Evolutionary conservation across 2,888 invertebrate genomes (phyloP).

Genomic region (Scaptomyza polygonia): DNA sequence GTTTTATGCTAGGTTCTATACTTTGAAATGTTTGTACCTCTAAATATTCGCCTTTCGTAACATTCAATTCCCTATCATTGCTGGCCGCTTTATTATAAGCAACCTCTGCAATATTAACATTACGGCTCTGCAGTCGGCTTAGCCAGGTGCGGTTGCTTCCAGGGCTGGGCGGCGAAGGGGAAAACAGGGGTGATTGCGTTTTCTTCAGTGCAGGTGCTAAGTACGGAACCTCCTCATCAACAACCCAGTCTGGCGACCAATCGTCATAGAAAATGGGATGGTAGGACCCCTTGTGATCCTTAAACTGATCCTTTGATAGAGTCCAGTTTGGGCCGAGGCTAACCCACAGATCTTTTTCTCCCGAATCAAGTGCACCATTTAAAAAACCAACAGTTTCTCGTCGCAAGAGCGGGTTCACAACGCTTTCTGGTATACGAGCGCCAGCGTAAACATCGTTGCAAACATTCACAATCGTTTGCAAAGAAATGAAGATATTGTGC

Average conservation of each 20-base stretch:
- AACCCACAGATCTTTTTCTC: slow-evolving; percentile 98
- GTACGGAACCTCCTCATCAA: slow-evolving; percentile 89
- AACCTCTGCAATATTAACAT: slow-evolving; percentile 92
- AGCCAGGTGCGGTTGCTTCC: slow-evolving; percentile 86
- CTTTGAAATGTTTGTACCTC: slow-evolving; percentile 87
- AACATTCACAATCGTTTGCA: slow-evolving; percentile 98
- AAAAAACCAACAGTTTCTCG: slow-evolving; percentile 96
- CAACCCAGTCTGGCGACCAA: slow-evolving; percentile 95
- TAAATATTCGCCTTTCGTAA: slow-evolving; percentile 96
- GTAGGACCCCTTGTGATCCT: slow-evolving; percentile 94
- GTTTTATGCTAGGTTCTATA: neutral
- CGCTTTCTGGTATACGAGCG: slow-evolving; percentile 91
- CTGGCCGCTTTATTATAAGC: slow-evolving; percentile 97
- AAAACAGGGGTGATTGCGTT: slow-evolving; percentile 29
- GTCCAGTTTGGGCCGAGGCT: slow-evolving; percentile 98
- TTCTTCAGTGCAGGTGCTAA: slow-evolving; percentile 79
- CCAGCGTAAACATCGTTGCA: slow-evolving; percentile 94
- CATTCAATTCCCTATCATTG: slow-evolving; percentile 98
- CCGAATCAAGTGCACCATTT: slow-evolving; percentile 96
- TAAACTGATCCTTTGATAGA: slow-evolving; percentile 96
- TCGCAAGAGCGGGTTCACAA: slow-evolving; percentile 95
- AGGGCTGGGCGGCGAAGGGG: slow-evolving; percentile 45
- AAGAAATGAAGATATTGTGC: slow-evolving; percentile 98
- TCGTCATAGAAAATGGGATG: slow-evolving; percentile 98
- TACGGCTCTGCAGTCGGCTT: slow-evolving; percentile 88